Percentiles rank a stretch among this genome's conserved stretches.
Evolutionary conservation across 2,888 invertebrate species (phyloP).

Genomic region (Diarsia rubi): DNA sequence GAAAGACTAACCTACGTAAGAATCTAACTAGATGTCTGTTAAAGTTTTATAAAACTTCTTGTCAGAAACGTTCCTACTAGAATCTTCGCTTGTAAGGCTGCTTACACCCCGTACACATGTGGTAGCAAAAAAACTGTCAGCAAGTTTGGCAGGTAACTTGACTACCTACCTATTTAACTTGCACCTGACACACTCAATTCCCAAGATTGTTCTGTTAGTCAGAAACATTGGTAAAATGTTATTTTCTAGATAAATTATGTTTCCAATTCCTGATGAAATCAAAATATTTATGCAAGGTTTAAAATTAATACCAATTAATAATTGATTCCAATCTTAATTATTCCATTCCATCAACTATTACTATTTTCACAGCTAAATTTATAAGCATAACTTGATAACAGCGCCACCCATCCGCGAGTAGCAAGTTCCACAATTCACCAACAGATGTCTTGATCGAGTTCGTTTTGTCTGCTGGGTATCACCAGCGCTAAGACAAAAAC

Average conservation of each 20-base stretch:
- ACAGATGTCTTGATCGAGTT: conserved; percentile 74
- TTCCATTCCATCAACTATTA: background rate
- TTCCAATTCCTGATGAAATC: background rate
- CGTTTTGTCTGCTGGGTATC: background rate
- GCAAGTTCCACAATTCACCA: conserved; percentile 71
- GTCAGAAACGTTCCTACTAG: background rate
- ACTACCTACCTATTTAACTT: background rate
- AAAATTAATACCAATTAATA: background rate
- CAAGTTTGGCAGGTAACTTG: background rate
- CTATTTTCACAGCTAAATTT: background rate
- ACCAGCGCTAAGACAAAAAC: background rate
- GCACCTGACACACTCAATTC: background rate
- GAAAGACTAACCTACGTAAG: background rate
- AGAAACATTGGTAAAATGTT: background rate
- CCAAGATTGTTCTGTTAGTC: background rate
- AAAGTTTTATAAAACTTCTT: background rate
- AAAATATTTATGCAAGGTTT: background rate
- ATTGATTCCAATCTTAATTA: background rate
- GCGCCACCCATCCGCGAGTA: conserved; percentile 82
- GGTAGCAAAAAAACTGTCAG: background rate
- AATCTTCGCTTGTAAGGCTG: background rate
- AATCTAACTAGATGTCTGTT: background rate
- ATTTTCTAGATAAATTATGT: background rate
- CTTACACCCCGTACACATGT: too few species aligned
- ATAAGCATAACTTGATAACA: conserved; percentile 42